Evolutionary conservation across 1,140 invertebrate genomes (phyloP).

Genomic region (Lordiphosa stackelbergi): DNA sequence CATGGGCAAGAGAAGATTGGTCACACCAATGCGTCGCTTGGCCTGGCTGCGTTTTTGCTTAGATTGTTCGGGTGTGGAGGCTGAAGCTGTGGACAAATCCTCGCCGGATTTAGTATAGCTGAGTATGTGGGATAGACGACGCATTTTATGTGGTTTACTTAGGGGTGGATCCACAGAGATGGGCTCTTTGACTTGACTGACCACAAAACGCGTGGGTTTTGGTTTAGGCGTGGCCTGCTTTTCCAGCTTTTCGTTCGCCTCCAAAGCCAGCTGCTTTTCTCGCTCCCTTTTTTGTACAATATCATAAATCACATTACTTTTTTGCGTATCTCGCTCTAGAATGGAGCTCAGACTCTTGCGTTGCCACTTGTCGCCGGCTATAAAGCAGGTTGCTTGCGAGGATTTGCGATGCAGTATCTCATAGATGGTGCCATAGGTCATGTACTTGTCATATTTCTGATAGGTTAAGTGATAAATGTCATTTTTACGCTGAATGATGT

Average conservation of each 20-base stretch:
- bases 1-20: conserved; percentile 64
- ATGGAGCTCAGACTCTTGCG: conserved; percentile 68
- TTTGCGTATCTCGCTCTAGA: conserved; percentile 43
- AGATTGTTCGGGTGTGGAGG: conserved; percentile 15
- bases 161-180: conserved; percentile 9
- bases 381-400: conserved; percentile 16
- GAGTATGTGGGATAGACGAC: conserved; percentile 74
- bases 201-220: conserved; percentile 63
- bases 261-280: conserved; percentile 17
- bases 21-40: conserved; percentile 61
- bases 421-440: conserved; percentile 77
- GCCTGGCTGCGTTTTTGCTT: conserved; percentile 52
- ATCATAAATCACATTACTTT: conserved; percentile 64
- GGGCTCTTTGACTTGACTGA: conserved; percentile 68
- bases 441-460: conserved; percentile 76
- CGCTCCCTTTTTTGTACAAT: conserved; percentile 54
- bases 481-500: conserved; percentile 76
- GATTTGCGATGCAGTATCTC: conserved; percentile 74
- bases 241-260: conserved; percentile 49
- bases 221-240: conserved; percentile 25
- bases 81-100: conserved; percentile 12
- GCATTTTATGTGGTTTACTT: conserved; percentile 67
- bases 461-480: conserved; percentile 71
- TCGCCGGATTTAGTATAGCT: conserved; percentile 46
- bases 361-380: conserved; percentile 46